A percentile compares a stretch with the other conserved stretches of the same genome.
phyloP scores from a whole-genome alignment of 92 coral and sea anemone genomes.

The Zoanthus solanderi region DNA sequence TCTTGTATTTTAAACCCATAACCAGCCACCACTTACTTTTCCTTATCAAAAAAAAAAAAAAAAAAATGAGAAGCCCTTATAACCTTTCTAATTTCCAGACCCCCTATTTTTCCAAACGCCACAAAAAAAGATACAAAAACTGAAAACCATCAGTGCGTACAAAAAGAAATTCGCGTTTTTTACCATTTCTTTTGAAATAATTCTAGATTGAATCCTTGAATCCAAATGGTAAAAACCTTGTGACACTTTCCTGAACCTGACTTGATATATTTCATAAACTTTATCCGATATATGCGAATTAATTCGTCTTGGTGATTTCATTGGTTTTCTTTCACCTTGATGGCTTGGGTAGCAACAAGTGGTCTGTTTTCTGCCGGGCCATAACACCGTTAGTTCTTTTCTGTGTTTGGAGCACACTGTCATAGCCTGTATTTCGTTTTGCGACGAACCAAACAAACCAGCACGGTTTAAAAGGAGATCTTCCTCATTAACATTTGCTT shows the following conservation, averaged over 20 bases:
- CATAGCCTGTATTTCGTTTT: not conserved
- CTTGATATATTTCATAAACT: constrained; percentile 19
- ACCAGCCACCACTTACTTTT: not conserved
- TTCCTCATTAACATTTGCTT: not conserved
- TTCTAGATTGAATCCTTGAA: not conserved
- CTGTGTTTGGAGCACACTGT: constrained; percentile 56
- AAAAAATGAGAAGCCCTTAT: not conserved
- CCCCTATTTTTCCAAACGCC: not conserved
- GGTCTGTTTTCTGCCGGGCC: constrained; percentile 59
- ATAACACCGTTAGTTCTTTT: constrained; percentile 41
- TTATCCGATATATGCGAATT: constrained; percentile 39
- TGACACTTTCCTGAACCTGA: constrained; percentile 56
- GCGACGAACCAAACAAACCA: constrained; percentile 16
- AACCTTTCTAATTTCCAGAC: not conserved
- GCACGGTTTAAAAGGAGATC: constrained; percentile 38
- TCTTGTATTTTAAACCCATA: not conserved
- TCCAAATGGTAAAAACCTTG: not conserved
- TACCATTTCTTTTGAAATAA: not conserved
- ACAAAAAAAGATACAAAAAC: not conserved
- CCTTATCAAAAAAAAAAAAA: not conserved
- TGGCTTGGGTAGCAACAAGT: constrained; percentile 56
- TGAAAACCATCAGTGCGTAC: not conserved
- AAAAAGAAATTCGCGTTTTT: not conserved
- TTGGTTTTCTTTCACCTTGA: constrained; percentile 21
- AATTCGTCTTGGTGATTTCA: constrained; percentile 27